phyloP scores from a whole-genome alignment of 2,797 vertebrate genomes.

The Lutra lutra region DNA sequence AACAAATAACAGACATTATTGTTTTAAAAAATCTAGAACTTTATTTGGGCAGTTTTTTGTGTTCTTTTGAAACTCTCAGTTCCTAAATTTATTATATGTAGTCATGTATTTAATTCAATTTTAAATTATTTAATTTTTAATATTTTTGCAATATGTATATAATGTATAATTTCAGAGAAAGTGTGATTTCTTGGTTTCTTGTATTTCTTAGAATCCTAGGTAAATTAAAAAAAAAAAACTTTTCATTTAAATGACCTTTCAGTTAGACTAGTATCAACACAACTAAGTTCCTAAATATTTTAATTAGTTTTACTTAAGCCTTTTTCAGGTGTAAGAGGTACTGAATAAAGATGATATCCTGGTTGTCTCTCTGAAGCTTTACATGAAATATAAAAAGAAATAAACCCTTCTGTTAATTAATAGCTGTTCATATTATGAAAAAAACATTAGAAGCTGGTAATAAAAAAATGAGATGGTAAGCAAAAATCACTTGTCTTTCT shows the following conservation, averaged over 20 bases:
- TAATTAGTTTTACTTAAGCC: background rate
- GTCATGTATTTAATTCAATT: slow-evolving; percentile 23
- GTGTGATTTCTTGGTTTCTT: slow-evolving; percentile 23
- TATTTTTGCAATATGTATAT: slow-evolving; percentile 4
- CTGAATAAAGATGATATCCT: background rate
- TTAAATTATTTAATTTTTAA: slow-evolving; percentile 56
- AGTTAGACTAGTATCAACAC: background rate
- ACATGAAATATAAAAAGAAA: slow-evolving; percentile 19
- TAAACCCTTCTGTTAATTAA: background rate
- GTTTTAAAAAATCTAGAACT: slow-evolving; percentile 15
- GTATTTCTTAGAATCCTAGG: slow-evolving; percentile 13
- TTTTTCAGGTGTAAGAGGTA: background rate
- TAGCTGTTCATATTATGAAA: background rate
- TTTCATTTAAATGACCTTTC: slow-evolving; percentile 43
- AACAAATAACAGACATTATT: slow-evolving; percentile 4
- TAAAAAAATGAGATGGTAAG: background rate
- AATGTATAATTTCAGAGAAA: slow-evolving; percentile 25
- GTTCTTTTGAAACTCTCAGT: slow-evolving; percentile 39
- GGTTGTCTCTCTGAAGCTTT: slow-evolving; percentile 21
- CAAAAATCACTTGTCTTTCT: slow-evolving; percentile 29
- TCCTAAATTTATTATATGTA: slow-evolving; percentile 36
- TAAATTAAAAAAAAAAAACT: background rate
- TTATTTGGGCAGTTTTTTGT: slow-evolving; percentile 34
- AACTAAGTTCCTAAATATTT: background rate
- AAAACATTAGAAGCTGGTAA: slow-evolving; percentile 10